Percentiles rank a stretch among this genome's conserved stretches.
These are phyloP conservation scores for Dysdera silvatica DNA, from an alignment of 1,140 invertebrate species.

Conservation along the genomic window DNA sequence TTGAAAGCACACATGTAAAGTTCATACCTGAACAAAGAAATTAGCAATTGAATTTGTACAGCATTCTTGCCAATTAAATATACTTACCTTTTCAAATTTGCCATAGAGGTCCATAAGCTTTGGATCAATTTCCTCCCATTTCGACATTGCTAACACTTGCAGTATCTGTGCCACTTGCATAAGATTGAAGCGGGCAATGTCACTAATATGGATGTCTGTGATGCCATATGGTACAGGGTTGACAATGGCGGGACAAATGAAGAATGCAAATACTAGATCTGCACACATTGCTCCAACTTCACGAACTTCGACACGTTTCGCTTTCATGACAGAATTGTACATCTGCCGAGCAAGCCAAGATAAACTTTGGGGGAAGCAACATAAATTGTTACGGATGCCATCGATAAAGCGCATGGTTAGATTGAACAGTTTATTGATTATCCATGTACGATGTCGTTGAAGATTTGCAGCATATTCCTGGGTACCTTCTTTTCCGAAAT, in stretches of 20 bases:
- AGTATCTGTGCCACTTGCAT: conserved; percentile 78
- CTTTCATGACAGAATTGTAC: conserved; percentile 46
- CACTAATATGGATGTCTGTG: conserved; percentile 74
- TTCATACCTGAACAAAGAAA: too few species aligned
- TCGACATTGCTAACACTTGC: conserved; percentile 77
- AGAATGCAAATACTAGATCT: conserved; percentile 85
- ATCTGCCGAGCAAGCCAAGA: conserved; percentile 54
- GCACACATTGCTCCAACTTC: conserved; percentile 70
- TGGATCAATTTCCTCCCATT: conserved; percentile 66
- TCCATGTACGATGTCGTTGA: conserved; percentile 64
- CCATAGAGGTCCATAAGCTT: conserved; percentile 65
- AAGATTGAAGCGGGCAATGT: conserved; percentile 82
- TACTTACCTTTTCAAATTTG: conserved; percentile 59
- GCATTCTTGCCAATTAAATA: too few species aligned
- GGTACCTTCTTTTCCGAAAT: conserved; percentile 68
- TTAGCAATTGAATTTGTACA: too few species aligned
- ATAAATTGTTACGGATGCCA: conserved; percentile 75
- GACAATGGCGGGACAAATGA: conserved; percentile 92
- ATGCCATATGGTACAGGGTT: conserved; percentile 95
- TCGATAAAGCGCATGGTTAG: conserved; percentile 74
- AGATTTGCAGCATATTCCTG: conserved; percentile 62
- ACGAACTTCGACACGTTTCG: conserved; percentile 41
- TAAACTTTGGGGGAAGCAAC: conserved; percentile 75
- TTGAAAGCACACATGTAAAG: too few species aligned
- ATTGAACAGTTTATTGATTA: conserved; percentile 68